phyloP scores from a whole-genome alignment of 2,888 invertebrate genomes.

The Gerosis bhagava region DNA sequence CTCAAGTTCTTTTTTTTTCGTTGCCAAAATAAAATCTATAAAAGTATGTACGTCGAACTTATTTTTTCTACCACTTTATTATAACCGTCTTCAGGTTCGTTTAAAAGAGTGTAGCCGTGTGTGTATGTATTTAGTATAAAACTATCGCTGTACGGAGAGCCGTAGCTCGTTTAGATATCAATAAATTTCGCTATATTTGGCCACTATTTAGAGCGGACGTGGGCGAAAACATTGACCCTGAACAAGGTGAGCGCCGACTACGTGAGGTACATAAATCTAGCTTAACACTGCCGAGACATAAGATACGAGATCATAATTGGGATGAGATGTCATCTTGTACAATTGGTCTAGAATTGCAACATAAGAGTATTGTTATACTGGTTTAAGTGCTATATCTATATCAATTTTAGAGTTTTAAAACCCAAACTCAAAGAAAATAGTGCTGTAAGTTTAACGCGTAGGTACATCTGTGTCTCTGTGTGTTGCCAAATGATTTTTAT shows the following conservation, averaged over 20 bases:
- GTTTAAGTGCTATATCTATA: no score
- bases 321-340: constrained; percentile 13
- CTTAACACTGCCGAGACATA: constrained; percentile 8
- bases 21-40: constrained; percentile 10
- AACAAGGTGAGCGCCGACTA: constrained; percentile 60
- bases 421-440: no score
- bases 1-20: constrained; percentile 10
- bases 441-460: no score
- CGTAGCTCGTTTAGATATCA: constrained; percentile 10
- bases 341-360: constrained; percentile 20
- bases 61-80: neutral
- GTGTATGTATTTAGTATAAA: neutral
- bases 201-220: constrained; percentile 43
- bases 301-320: constrained; percentile 14
- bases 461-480: no score
- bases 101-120: neutral
- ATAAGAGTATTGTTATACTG: no score
- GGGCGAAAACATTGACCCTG: constrained; percentile 62
- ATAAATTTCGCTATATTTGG: constrained; percentile 30
- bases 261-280: constrained; percentile 21
- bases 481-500: no score
- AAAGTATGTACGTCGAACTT: constrained; percentile 2
- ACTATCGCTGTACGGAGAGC: neutral
- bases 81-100: no score
- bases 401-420: no score